Evolutionary conservation across 1,140 invertebrate genomes (phyloP).

Genomic region (Harlomillsia oculata): DNA sequence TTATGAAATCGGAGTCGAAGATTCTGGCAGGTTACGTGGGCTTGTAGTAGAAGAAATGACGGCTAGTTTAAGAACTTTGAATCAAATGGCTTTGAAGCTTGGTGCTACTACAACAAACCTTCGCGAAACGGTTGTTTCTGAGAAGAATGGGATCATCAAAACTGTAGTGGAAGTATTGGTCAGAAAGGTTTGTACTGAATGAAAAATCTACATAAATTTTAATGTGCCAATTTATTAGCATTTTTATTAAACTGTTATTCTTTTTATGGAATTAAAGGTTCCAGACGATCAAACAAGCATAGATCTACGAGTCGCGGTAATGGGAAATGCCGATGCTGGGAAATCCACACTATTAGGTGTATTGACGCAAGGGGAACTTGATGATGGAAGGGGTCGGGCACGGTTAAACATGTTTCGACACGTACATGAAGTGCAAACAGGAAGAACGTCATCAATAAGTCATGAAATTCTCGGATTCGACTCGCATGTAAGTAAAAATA

Average conservation of each 20-base stretch:
- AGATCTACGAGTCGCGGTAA: slow-evolving; percentile 80
- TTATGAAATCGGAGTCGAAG: slow-evolving; percentile 89
- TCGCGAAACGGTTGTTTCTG: slow-evolving; percentile 48
- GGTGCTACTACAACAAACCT: slow-evolving; percentile 68
- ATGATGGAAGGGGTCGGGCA: slow-evolving; percentile 89
- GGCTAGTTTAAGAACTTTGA: slow-evolving; percentile 67
- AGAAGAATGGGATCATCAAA: slow-evolving; percentile 39
- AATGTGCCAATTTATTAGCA: not conserved
- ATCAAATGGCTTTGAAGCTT: slow-evolving; percentile 72
- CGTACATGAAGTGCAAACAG: slow-evolving; percentile 91
- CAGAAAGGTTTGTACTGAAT: slow-evolving; percentile 55
- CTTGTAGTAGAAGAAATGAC: slow-evolving; percentile 67
- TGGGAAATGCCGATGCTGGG: slow-evolving; percentile 86
- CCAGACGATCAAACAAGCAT: slow-evolving; percentile 83
- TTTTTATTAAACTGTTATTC: too few relatives aligned
- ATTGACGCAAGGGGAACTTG: slow-evolving; percentile 85
- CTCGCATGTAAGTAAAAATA: slow-evolving; percentile 46
- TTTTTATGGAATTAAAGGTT: slow-evolving; percentile 54
- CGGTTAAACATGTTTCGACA: slow-evolving; percentile 92
- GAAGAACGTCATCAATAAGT: slow-evolving; percentile 89
- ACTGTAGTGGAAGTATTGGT: slow-evolving; percentile 78
- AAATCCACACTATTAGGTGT: slow-evolving; percentile 81
- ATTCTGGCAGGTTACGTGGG: slow-evolving; percentile 77
- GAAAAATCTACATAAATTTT: not conserved
- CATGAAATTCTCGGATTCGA: slow-evolving; percentile 95